Evolutionary conservation across 2,113 vertebrate genomes (phyloP).

Genomic region (Motacilla tschutschensis): DNA sequence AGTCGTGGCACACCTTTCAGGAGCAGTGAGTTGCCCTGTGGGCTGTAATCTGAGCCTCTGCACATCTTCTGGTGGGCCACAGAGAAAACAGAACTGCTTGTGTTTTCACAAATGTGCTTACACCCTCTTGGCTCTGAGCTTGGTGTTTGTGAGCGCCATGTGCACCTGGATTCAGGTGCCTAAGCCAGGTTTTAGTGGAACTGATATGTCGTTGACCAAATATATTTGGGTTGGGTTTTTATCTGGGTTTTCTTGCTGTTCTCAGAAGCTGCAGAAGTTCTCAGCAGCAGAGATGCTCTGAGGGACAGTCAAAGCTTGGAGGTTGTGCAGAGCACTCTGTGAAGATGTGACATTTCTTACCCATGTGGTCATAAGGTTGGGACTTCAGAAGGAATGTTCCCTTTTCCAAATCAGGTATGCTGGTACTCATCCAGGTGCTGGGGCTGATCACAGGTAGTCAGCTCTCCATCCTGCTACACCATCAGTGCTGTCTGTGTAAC

Average conservation of each 20-base stretch:
- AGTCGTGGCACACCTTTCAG: accelerated
- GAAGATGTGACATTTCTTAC: background rate
- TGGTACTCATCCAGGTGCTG: accelerated
- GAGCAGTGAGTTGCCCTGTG: background rate
- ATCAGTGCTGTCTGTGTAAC: background rate
- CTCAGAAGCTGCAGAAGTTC: background rate
- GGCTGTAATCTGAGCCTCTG: background rate
- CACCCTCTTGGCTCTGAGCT: accelerated
- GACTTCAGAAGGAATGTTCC: background rate
- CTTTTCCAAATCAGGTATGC: background rate
- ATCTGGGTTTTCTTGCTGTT: background rate
- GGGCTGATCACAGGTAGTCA: background rate
- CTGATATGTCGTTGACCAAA: background rate
- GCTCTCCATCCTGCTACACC: background rate
- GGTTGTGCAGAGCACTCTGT: background rate
- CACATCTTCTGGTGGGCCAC: background rate
- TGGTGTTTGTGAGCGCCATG: accelerated
- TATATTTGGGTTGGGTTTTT: background rate
- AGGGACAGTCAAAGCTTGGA: background rate
- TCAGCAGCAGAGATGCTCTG: background rate
- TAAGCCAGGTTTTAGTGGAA: background rate
- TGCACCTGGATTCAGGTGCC: background rate
- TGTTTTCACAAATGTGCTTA: background rate
- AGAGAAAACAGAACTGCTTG: background rate
- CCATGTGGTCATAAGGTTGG: accelerated